These are phyloP conservation scores for Podabrus alpinus DNA, from an alignment of 2,888 invertebrate species.

Conservation along the genomic window DNA sequence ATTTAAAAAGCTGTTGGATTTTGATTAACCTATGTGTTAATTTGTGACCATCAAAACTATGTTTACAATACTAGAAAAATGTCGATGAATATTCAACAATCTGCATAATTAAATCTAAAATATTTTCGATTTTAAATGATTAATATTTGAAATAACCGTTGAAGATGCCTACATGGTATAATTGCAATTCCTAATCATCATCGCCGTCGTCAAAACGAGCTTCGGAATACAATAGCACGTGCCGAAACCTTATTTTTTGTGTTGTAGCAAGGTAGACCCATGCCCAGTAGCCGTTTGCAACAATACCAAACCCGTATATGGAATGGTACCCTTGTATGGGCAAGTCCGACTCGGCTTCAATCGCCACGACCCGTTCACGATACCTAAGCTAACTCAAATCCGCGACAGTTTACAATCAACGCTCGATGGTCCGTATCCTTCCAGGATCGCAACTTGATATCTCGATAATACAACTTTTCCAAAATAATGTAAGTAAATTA, in stretches of 20 bases:
- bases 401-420: slow-evolving; percentile 47
- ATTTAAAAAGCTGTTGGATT: no score
- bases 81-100: not conserved
- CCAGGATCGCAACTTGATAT: slow-evolving; percentile 18
- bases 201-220: slow-evolving; percentile 22
- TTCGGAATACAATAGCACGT: slow-evolving; percentile 51
- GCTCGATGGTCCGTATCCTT: slow-evolving; percentile 40
- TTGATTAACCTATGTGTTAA: no score
- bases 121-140: not conserved
- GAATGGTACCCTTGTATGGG: slow-evolving; percentile 52
- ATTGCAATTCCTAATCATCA: slow-evolving; percentile 15
- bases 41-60: not conserved
- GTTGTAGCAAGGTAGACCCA: slow-evolving; percentile 33
- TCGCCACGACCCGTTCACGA: slow-evolving; percentile 44
- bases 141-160: not conserved
- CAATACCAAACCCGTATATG: slow-evolving; percentile 50
- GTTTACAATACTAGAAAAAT: not conserved
- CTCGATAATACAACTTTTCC: slow-evolving; percentile 2
- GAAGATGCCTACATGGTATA: slow-evolving; percentile 16
- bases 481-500: slow-evolving; percentile 26
- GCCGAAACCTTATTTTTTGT: slow-evolving; percentile 46
- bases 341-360: slow-evolving; percentile 41
- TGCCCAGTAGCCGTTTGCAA: slow-evolving; percentile 49
- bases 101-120: not conserved
- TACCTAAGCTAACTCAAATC: slow-evolving; percentile 42